phyloP scores from a whole-genome alignment of 2,797 vertebrate genomes.

The Periophthalmus magnuspinnatus region DNA sequence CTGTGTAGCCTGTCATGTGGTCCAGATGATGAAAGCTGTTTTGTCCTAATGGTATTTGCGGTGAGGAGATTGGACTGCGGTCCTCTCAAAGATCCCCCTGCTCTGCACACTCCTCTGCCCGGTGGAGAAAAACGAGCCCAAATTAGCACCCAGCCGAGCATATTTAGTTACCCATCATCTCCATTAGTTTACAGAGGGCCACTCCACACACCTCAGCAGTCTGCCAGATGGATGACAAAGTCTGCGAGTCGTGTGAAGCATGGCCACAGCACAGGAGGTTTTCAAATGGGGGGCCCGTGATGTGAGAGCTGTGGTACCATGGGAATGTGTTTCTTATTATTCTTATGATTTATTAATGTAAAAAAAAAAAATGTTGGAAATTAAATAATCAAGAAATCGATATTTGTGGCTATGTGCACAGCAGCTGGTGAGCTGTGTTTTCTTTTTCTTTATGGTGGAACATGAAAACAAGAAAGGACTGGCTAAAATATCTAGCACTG shows the following conservation, averaged over 20 bases:
- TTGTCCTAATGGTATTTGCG: constrained; percentile 49
- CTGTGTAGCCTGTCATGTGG: constrained; percentile 8
- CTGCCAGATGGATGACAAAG: neutral
- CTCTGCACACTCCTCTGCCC: constrained; percentile 28
- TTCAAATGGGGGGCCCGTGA: neutral
- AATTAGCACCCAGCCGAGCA: constrained; percentile 26
- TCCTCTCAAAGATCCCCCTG: constrained; percentile 22
- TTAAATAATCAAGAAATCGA: no score
- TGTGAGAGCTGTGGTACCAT: neutral
- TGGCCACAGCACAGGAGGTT: neutral
- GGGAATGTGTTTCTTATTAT: neutral
- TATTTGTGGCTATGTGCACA: no score
- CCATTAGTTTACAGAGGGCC: constrained; percentile 27
- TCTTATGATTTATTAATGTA: no score
- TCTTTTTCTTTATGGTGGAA: no score
- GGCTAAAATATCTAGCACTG: no score
- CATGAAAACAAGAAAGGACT: no score
- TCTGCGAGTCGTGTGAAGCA: neutral
- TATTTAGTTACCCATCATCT: constrained; percentile 38
- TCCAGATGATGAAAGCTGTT: constrained; percentile 41
- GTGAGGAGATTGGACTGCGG: constrained; percentile 40
- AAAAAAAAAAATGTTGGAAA: no score
- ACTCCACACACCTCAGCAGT: constrained; percentile 7
- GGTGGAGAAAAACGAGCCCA: constrained; percentile 33
- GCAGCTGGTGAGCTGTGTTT: no score